These are phyloP conservation scores for Polypterus bichir DNA, from an alignment of 2,113 vertebrate species.

Conservation along the genomic window DNA sequence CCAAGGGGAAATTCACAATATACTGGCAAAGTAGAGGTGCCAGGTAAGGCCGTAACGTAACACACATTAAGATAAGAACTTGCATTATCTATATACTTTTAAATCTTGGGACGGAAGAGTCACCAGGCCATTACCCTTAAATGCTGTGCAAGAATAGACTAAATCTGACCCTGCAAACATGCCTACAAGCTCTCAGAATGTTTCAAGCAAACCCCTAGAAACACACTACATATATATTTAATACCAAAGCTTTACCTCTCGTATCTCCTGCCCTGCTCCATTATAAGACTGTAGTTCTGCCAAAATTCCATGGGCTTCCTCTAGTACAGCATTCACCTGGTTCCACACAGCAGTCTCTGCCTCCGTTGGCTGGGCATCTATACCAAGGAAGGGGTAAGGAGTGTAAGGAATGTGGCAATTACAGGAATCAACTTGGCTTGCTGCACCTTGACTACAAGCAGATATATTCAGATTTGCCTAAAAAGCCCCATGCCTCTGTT, in stretches of 20 bases:
- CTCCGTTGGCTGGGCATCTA: conserved; percentile 85
- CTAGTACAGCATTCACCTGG: conserved; percentile 81
- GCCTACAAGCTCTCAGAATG: too few relatives aligned
- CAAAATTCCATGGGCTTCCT: conserved; percentile 74
- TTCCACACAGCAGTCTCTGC: conserved; percentile 83
- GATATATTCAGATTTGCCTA: neutral
- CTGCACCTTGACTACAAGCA: neutral
- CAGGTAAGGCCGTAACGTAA: too few relatives aligned
- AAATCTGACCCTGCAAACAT: too few relatives aligned
- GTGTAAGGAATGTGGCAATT: neutral
- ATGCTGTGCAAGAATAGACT: too few relatives aligned
- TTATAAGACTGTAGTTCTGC: conserved; percentile 82
- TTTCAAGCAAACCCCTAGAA: neutral
- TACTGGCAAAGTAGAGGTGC: too few relatives aligned
- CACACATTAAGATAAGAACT: too few relatives aligned
- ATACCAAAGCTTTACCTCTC: conserved; percentile 55
- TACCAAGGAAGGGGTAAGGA: conserved; percentile 17
- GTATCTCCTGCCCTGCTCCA: conserved; percentile 78
- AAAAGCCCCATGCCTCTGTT: too few relatives aligned
- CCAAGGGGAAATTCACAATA: too few relatives aligned
- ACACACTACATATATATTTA: too few relatives aligned
- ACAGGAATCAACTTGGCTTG: conserved; percentile 17
- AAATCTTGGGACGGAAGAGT: too few relatives aligned
- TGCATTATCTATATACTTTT: too few relatives aligned
- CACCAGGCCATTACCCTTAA: too few relatives aligned